Evolutionary conservation across 2,797 vertebrate species (phyloP).

Genomic region (Etheostoma nigrum): DNA sequence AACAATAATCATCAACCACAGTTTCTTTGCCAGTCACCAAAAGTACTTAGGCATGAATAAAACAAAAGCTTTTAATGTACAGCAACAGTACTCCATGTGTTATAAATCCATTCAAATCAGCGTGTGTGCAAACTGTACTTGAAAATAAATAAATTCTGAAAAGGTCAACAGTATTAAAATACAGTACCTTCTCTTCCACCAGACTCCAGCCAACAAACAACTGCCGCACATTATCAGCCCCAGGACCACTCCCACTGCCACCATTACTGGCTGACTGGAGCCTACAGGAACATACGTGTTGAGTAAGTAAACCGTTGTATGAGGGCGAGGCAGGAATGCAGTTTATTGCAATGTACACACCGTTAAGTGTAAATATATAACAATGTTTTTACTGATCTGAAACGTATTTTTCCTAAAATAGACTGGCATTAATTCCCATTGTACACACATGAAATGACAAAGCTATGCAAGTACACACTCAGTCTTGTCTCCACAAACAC

Average conservation of each 20-base stretch:
- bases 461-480: constrained; percentile 60
- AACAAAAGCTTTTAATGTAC: background rate
- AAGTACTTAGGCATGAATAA: background rate
- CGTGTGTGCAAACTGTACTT: background rate
- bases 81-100: background rate
- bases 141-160: background rate
- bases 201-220: constrained; percentile 86
- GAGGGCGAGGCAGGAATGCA: constrained; percentile 34
- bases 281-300: constrained; percentile 69
- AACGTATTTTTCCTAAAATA: background rate
- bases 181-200: constrained; percentile 87
- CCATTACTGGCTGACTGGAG: constrained; percentile 81
- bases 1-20: background rate
- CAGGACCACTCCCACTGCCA: constrained; percentile 85
- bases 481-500: constrained; percentile 75
- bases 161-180: background rate
- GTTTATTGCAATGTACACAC: constrained; percentile 41
- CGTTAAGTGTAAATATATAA: background rate
- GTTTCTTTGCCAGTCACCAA: background rate
- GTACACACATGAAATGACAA: background rate
- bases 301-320: constrained; percentile 41
- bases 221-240: constrained; percentile 84
- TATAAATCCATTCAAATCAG: background rate
- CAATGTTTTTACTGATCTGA: constrained; percentile 2
- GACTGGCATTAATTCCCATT: background rate